Conservation (phyloP, 1,140 invertebrate species). For the Caenorhabditis inopinata region DNA sequence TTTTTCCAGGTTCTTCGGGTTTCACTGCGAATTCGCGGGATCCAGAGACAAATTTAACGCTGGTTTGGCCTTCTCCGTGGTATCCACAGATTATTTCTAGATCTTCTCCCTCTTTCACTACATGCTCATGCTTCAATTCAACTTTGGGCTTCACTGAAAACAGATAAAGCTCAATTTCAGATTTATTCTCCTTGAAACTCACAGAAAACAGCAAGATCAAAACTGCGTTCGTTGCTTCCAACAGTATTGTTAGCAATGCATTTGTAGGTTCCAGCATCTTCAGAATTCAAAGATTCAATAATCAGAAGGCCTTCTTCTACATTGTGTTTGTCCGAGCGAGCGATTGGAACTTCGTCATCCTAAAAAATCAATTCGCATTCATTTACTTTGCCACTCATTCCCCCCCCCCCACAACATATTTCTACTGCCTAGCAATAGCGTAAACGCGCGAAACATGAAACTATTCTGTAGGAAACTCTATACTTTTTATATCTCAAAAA, state of each 20-base stretch:
- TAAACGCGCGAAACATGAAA: neutral
- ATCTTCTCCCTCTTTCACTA: slow-evolving; percentile 36
- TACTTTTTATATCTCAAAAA: neutral
- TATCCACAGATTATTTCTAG: slow-evolving; percentile 35
- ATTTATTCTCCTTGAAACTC: neutral
- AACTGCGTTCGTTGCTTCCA: neutral
- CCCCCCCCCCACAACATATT: neutral
- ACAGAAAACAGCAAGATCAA: slow-evolving; percentile 39
- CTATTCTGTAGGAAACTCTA: neutral
- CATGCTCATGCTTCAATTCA: slow-evolving; percentile 17
- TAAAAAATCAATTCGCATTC: neutral
- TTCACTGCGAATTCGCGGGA: slow-evolving; percentile 23
- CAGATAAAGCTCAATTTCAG: neutral
- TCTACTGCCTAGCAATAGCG: neutral
- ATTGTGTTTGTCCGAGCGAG: slow-evolving; percentile 33
- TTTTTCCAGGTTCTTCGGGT: neutral
- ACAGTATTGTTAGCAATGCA: slow-evolving; percentile 40
- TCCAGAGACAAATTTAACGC: slow-evolving; percentile 39
- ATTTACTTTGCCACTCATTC: no score
- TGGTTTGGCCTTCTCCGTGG: slow-evolving; percentile 40
- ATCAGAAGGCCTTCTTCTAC: slow-evolving; percentile 43
- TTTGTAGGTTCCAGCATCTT: slow-evolving; percentile 41
- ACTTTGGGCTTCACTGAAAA: slow-evolving; percentile 43
- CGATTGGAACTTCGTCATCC: slow-evolving; percentile 38
- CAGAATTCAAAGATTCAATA: slow-evolving; percentile 33